Conservation (phyloP, 2,888 invertebrate species). For the Melolontha melolontha region DNA sequence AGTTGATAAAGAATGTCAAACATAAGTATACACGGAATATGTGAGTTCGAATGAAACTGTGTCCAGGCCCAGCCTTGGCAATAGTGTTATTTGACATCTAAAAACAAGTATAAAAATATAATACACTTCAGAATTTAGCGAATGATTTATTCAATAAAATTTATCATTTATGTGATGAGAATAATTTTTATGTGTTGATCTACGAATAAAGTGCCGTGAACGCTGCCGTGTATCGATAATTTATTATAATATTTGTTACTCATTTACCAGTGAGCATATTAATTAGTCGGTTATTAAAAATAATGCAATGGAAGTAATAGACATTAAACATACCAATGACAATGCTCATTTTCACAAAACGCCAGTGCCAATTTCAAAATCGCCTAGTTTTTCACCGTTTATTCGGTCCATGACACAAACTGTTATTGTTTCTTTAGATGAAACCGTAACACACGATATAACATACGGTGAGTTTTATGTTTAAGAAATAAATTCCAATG, state of each 20-base stretch:
- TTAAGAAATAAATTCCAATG: background rate
- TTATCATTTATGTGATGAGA: constrained; percentile 31
- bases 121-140: constrained; percentile 26
- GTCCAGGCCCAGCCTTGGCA: constrained; percentile 56
- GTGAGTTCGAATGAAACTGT: constrained; percentile 49
- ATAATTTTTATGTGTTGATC: constrained; percentile 15
- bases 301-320: constrained; percentile 50
- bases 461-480: constrained; percentile 67
- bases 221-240: constrained; percentile 22
- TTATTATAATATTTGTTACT: constrained; percentile 28
- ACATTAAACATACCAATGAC: constrained; percentile 51
- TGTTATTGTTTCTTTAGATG: constrained; percentile 64
- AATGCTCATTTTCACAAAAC: constrained; percentile 60
- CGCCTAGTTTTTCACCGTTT: constrained; percentile 61
- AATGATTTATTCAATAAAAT: constrained; percentile 29
- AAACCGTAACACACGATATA: constrained; percentile 70
- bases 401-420: constrained; percentile 63
- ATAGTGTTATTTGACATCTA: constrained; percentile 56
- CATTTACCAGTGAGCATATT: constrained; percentile 12
- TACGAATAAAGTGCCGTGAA: constrained; percentile 24
- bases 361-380: constrained; percentile 62
- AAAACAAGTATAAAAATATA: constrained; percentile 52
- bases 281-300: constrained; percentile 32
- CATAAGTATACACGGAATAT: constrained; percentile 42
- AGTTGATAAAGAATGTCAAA: constrained; percentile 40